These are phyloP conservation scores for Eolophus roseicapilla DNA, from an alignment of 2,113 vertebrate species.

Conservation along the genomic window DNA sequence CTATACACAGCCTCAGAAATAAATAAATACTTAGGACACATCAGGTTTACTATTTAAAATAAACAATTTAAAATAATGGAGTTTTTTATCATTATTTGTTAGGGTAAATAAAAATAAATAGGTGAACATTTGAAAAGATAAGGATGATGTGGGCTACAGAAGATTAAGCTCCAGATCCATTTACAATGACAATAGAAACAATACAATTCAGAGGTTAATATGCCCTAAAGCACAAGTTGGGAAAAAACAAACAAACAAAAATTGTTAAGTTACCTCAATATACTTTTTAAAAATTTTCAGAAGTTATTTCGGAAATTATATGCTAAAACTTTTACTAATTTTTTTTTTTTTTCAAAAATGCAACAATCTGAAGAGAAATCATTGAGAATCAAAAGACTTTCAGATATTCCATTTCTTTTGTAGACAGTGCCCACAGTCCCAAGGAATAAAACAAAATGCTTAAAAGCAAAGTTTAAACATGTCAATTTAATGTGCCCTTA, in stretches of 20 bases:
- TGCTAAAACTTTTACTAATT: background rate
- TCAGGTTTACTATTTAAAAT: too few species aligned
- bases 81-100: too few species aligned
- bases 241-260: background rate
- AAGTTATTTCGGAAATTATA: background rate
- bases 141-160: background rate
- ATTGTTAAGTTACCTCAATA: background rate
- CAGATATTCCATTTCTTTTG: background rate
- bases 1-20: too few species aligned
- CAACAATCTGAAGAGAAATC: background rate
- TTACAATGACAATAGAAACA: background rate
- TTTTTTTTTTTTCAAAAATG: background rate
- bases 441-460: background rate
- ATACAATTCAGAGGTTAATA: background rate
- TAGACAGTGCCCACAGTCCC: background rate
- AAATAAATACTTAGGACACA: too few species aligned
- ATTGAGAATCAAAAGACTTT: background rate
- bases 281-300: background rate
- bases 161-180: background rate
- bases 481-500: background rate
- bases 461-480: background rate
- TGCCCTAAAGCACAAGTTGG: background rate
- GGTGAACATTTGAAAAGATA: background rate
- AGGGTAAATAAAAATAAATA: too few species aligned
- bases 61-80: too few species aligned